Evolutionary conservation across 2,888 invertebrate genomes (phyloP), one percentile per base, ranked within the genome.

Genomic region (Tipula lateralis): DNA sequence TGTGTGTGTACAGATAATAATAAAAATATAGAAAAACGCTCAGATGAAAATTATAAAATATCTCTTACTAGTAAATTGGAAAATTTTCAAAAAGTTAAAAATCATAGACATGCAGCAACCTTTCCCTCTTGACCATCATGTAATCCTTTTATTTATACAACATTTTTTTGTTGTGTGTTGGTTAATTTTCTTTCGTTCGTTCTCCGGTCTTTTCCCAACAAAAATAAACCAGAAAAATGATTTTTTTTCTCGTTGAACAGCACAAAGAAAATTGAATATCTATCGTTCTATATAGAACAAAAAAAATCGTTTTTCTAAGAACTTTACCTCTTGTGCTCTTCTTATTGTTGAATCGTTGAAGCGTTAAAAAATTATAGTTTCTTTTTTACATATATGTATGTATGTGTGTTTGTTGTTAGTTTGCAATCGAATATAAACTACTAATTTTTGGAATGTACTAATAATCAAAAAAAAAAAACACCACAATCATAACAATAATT

Each of bases 211-310:
- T 66, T 66, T 66, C 24, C 66, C 66, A 66, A 66, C 66, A 66
- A 66, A n/a, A 66, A 66, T 66, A 66, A 66, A 66, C 66, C 66
- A 66, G 66, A 44, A 44, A n/a, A 44, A 44, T 44, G 44, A 44
- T 66, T 66, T 66, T 24, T 6, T 66, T 66, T 66, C 4, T 44
- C 24, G 24, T 66, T 19, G 24, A 66, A 66, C 19, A 66, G 13
- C 39, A 66, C 66, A 66, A 66, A 66, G 66, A 66, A 66, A 66
- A 66, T 66, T 66, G 66, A 66, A 66, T 66, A 66, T 66, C 66
- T 66, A 66, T 66, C 66, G 66, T 66, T 16, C 4, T 66, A 66
- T 66, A 66, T 66, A 66, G 66, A 66, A 66, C 66, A 66, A 66
- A 66, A 66, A n/a, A 66, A 24, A 12, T 66, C 66, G 66, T 66